A percentile compares a stretch with the other conserved stretches of the same genome.
Conservation (phyloP, 2,888 invertebrate genomes). For the Lycophotia porphyrea region DNA sequence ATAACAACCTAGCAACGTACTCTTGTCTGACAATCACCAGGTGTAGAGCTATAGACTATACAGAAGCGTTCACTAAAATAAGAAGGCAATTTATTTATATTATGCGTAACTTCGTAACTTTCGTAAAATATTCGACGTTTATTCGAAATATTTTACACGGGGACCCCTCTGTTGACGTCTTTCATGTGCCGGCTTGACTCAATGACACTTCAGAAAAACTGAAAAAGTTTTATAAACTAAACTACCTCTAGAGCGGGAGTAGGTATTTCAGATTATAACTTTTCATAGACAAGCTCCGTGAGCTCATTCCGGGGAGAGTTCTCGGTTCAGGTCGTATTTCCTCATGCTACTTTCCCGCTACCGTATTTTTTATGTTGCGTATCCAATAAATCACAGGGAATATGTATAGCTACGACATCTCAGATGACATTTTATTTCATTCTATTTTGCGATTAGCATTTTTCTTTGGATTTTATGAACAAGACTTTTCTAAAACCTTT, state of each 20-base stretch:
- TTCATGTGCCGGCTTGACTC: conserved; percentile 72
- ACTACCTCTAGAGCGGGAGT: conserved; percentile 62
- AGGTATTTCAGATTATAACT: conserved; percentile 69
- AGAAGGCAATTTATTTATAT: conserved; percentile 59
- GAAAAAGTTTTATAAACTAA: conserved; percentile 72
- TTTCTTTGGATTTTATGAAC: conserved; percentile 16
- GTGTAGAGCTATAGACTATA: conserved; percentile 22
- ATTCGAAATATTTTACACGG: conserved; percentile 67
- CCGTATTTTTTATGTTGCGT: conserved; percentile 55
- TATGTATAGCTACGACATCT: conserved; percentile 31
- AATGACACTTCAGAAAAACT: conserved; percentile 73
- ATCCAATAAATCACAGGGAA: conserved; percentile 54
- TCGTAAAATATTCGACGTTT: conserved; percentile 63
- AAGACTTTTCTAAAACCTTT: neutral
- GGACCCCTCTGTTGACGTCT: conserved; percentile 65
- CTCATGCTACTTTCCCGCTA: conserved; percentile 18
- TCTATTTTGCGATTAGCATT: conserved; percentile 30
- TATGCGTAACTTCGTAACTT: conserved; percentile 60
- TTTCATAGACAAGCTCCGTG: conserved; percentile 65
- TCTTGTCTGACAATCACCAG: conserved; percentile 22
- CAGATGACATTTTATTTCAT: conserved; percentile 50
- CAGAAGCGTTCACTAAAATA: conserved; percentile 40
- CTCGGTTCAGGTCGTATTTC: conserved; percentile 42
- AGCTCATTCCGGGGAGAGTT: conserved; percentile 52
- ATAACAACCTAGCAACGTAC: neutral